phyloP scores from a whole-genome alignment of 2,113 vertebrate species.

The Micronycteris hirsuta region DNA sequence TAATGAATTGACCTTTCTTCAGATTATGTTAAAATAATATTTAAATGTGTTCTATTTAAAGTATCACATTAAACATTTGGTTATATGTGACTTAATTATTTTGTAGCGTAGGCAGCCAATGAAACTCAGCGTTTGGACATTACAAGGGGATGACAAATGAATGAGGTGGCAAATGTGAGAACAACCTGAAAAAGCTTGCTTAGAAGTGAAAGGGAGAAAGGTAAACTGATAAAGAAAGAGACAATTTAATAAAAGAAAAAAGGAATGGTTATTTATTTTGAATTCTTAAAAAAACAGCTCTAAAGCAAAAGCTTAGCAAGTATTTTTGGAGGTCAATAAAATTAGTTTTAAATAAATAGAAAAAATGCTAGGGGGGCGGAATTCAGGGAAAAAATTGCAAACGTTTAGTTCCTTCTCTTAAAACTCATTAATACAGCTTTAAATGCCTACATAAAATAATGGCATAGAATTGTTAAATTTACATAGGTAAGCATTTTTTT shows the following conservation, averaged over 20 bases:
- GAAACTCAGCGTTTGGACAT: slow-evolving; percentile 57
- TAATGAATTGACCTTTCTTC: slow-evolving; percentile 55
- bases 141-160: slow-evolving; percentile 36
- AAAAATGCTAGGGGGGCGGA: not conserved
- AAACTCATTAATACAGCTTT: slow-evolving; percentile 31
- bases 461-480: slow-evolving; percentile 3
- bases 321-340: not conserved
- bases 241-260: not conserved
- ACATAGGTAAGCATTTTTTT: not conserved
- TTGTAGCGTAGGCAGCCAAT: not conserved
- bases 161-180: not conserved
- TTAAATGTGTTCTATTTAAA: slow-evolving; percentile 37
- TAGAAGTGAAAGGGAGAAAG: not conserved
- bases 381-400: not conserved
- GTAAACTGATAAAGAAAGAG: not conserved
- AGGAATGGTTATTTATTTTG: not conserved
- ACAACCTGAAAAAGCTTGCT: slow-evolving; percentile 18
- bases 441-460: not conserved
- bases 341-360: not conserved
- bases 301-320: not conserved
- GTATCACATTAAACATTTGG: slow-evolving; percentile 36
- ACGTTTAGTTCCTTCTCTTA: not conserved
- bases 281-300: not conserved
- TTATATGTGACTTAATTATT: slow-evolving; percentile 55
- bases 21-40: slow-evolving; percentile 55